Conservation (phyloP, 2,888 invertebrate genomes). For the Trilocha varians region DNA sequence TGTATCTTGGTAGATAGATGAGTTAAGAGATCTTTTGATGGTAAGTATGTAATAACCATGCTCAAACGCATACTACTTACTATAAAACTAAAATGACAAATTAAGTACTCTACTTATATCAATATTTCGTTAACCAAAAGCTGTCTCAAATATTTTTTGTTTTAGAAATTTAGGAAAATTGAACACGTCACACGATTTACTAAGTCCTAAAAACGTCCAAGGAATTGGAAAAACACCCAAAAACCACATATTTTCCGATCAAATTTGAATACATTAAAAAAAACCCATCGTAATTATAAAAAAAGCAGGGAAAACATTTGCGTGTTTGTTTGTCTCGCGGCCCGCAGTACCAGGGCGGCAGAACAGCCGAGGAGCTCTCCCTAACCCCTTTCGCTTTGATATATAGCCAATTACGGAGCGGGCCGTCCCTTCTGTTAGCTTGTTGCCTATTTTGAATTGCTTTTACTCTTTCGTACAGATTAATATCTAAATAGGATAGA, state of each 20-base stretch:
- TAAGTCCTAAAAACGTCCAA: too few species aligned
- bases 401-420: constrained; percentile 74
- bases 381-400: constrained; percentile 74
- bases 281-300: neutral
- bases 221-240: too few species aligned
- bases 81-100: too few species aligned
- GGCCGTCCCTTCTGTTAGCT: constrained; percentile 71
- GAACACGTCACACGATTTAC: too few species aligned
- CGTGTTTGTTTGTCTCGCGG: constrained; percentile 11
- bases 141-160: too few species aligned
- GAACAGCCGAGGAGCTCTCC: constrained; percentile 49
- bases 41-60: constrained; percentile 6
- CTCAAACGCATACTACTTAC: too few species aligned
- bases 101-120: too few species aligned
- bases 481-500: constrained; percentile 75
- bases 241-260: too few species aligned
- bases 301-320: neutral
- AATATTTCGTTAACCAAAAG: too few species aligned
- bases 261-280: neutral
- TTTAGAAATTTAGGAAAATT: too few species aligned
- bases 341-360: constrained; percentile 46
- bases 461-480: constrained; percentile 74
- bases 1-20: too few species aligned
- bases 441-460: constrained; percentile 74
- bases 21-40: too few species aligned